Evolutionary conservation across 1,140 invertebrate species (phyloP).

Genomic region (Ctenoplectra terminalis): DNA sequence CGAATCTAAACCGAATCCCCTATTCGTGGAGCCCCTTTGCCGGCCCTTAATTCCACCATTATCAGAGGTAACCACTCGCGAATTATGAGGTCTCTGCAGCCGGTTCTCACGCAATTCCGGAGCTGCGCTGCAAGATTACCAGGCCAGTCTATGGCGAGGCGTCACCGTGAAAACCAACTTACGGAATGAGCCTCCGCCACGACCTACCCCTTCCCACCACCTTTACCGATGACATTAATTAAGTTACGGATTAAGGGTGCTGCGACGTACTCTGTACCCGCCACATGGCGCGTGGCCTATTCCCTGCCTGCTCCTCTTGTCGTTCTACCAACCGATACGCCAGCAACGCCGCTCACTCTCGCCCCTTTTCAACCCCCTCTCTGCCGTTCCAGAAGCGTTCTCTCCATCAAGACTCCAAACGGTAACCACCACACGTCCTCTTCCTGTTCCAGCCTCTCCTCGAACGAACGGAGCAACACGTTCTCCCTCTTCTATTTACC

Average conservation of each 20-base stretch:
- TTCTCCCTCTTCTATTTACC: not conserved
- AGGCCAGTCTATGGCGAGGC: constrained; percentile 14
- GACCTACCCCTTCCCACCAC: not conserved
- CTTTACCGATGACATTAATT: constrained; percentile 57
- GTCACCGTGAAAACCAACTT: constrained; percentile 49
- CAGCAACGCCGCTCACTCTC: not conserved
- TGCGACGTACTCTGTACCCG: constrained; percentile 28
- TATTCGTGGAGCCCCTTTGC: not conserved
- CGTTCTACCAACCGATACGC: constrained; percentile 43
- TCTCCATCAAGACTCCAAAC: constrained; percentile 40
- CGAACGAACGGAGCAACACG: constrained; percentile 12
- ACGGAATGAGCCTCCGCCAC: not conserved
- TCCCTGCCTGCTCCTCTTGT: constrained; percentile 42
- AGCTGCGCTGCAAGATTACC: constrained; percentile 26
- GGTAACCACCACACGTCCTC: constrained; percentile 14
- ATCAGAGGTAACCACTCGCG: constrained; percentile 42
- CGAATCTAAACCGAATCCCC: not conserved
- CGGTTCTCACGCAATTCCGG: constrained; percentile 29
- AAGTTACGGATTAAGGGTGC: constrained; percentile 55
- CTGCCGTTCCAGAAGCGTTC: not conserved
- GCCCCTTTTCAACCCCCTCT: no score
- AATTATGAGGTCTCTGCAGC: constrained; percentile 27
- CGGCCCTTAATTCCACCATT: constrained; percentile 30
- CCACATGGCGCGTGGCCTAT: constrained; percentile 45
- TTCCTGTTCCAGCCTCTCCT: constrained; percentile 7